phyloP scores from a whole-genome alignment of 2,797 vertebrate species.

The Rhodeus uyekii region DNA sequence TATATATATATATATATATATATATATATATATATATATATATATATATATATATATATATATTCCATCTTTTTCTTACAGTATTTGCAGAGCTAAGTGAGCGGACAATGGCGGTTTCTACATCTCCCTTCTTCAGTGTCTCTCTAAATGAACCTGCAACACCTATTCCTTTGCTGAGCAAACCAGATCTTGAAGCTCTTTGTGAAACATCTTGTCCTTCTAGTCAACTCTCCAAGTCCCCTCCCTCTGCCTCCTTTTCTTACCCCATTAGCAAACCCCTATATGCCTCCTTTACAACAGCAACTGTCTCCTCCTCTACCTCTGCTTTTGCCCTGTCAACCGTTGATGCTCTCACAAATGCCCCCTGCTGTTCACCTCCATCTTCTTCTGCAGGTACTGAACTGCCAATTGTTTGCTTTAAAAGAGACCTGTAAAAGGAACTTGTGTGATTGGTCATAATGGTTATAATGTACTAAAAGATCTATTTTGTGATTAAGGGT shows the following conservation, averaged over 20 bases:
- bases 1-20: too few species aligned
- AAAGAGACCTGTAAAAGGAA: not conserved
- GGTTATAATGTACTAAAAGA: not conserved
- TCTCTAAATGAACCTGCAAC: constrained; percentile 36
- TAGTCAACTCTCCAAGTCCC: constrained; percentile 10
- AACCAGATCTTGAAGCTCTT: constrained; percentile 79
- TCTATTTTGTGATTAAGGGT: not conserved
- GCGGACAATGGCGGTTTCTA: not conserved
- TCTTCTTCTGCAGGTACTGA: constrained; percentile 64
- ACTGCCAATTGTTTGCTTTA: not conserved
- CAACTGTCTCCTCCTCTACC: constrained; percentile 5
- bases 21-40: too few species aligned
- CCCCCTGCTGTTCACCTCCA: constrained; percentile 47
- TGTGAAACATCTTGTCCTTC: constrained; percentile 67
- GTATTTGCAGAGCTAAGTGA: constrained; percentile 19
- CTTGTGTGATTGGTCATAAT: not conserved
- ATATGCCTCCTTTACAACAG: constrained; percentile 35
- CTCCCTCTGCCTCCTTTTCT: constrained; percentile 42
- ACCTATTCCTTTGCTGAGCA: constrained; percentile 71
- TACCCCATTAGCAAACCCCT: constrained; percentile 44
- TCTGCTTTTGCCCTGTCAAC: constrained; percentile 37
- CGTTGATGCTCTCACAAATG: not conserved
- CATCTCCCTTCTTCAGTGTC: constrained; percentile 37
- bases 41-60: too few species aligned
- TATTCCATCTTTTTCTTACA: constrained; percentile 13